A percentile compares a stretch with the other conserved stretches of the same genome.
Evolutionary conservation across 2,888 invertebrate genomes (phyloP).

Genomic region (Acanthosepion lycidas): DNA sequence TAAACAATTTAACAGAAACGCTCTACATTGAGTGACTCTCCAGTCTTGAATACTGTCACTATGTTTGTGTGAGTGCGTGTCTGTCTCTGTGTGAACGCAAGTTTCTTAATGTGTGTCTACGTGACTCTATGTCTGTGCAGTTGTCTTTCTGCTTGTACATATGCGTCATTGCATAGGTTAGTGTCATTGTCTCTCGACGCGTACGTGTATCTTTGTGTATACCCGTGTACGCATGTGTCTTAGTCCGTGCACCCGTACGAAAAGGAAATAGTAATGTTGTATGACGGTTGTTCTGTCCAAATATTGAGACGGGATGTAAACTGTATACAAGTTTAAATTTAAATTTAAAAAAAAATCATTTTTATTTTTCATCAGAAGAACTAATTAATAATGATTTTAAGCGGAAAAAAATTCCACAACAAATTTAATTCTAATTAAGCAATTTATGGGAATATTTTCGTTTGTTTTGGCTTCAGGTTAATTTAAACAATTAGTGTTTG

Average conservation of each 20-base stretch:
- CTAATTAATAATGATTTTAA: not conserved
- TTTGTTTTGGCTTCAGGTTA: not conserved
- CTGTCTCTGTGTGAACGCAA: not conserved
- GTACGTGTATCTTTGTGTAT: no score
- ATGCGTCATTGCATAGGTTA: no score
- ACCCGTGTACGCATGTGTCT: not conserved
- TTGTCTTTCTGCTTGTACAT: not conserved
- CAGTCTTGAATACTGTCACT: no score
- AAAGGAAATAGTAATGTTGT: not conserved
- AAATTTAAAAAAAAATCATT: not conserved
- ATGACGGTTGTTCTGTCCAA: not conserved
- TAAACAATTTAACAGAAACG: no score
- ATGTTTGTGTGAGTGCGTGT: not conserved
- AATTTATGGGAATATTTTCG: not conserved
- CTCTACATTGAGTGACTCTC: no score
- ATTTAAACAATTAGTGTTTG: slow-evolving; percentile 10
- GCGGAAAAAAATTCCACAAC: not conserved
- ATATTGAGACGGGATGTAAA: not conserved
- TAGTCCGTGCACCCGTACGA: not conserved
- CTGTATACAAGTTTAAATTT: no score
- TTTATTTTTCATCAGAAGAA: not conserved
- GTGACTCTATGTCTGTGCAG: not conserved
- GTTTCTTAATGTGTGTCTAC: not conserved
- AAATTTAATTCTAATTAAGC: slow-evolving; percentile 21
- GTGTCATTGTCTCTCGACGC: no score